A percentile compares a stretch with the other conserved stretches of the same genome.
These are phyloP conservation scores for Autographa gamma DNA, from an alignment of 2,888 invertebrate genomes.

Conservation along the genomic window DNA sequence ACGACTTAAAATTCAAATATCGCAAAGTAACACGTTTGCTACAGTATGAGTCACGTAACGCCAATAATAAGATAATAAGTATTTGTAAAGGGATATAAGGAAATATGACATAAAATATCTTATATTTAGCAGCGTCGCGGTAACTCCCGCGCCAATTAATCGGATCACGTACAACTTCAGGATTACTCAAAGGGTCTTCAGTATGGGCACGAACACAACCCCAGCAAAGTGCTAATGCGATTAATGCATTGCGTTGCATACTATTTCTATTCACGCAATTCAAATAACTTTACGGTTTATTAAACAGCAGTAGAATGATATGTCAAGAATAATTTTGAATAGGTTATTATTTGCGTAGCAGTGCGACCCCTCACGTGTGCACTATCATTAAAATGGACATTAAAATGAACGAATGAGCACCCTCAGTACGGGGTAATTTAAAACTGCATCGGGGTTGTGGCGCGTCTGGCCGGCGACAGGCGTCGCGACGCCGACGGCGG, in stretches of 20 bases:
- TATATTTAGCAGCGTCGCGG: conserved; percentile 9
- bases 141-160: conserved; percentile 40
- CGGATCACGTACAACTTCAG: conserved; percentile 57
- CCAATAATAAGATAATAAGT: not conserved
- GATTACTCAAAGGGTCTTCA: conserved; percentile 59
- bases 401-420: conserved; percentile 72
- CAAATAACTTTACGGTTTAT: conserved; percentile 82
- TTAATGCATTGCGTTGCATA: conserved; percentile 73
- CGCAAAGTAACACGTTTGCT: conserved; percentile 35
- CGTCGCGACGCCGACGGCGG: conserved; percentile 59
- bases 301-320: conserved; percentile 75
- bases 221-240: conserved; percentile 73
- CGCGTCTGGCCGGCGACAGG: conserved; percentile 68
- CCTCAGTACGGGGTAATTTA: conserved; percentile 78
- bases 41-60: conserved; percentile 35
- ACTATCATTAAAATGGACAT: conserved; percentile 70
- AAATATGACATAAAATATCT: conserved; percentile 20
- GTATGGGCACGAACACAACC: conserved; percentile 65
- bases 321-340: conserved; percentile 75
- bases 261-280: conserved; percentile 81
- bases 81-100: conserved; percentile 11
- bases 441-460: conserved; percentile 78
- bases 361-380: conserved; percentile 65
- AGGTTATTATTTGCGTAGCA: conserved; percentile 69
- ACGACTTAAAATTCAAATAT: conserved; percentile 37